Conservation (phyloP, 2,113 vertebrate genomes). For the Petrocephalus zakoni region DNA sequence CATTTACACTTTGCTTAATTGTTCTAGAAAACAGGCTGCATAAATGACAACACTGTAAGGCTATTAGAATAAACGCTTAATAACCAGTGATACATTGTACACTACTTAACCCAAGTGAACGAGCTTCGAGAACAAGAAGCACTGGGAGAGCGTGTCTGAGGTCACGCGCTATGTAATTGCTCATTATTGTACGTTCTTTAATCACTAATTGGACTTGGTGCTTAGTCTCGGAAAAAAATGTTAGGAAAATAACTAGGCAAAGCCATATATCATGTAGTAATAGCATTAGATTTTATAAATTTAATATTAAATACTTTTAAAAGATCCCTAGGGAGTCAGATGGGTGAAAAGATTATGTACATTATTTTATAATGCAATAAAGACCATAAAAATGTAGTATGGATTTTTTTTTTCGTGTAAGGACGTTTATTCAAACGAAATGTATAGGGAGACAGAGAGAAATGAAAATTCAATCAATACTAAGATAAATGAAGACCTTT, state of each 20-base stretch:
- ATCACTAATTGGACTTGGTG: not conserved
- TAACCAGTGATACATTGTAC: not conserved
- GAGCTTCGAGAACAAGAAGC: not conserved
- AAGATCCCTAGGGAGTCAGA: not conserved
- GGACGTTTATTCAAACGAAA: not conserved
- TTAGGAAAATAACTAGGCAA: not conserved
- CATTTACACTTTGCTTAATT: not conserved
- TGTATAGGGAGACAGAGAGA: not conserved
- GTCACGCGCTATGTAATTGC: not conserved
- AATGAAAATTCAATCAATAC: not conserved
- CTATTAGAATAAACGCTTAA: not conserved
- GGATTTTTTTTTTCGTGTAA: not conserved
- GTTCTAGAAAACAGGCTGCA: not conserved
- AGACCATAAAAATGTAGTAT: not conserved
- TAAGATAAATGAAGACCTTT: not conserved
- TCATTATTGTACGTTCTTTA: not conserved
- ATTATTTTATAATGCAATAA: not conserved
- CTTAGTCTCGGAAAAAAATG: not conserved
- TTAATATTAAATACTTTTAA: constrained; percentile 4
- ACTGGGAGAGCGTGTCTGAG: not conserved
- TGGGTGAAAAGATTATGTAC: not conserved
- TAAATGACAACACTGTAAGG: not conserved
- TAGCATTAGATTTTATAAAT: not conserved
- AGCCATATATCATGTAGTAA: not conserved
- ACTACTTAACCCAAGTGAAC: not conserved